Base-by-base conservation (phyloP, 2,797 vertebrate species). In the Crenichthys baileyi region DNA sequence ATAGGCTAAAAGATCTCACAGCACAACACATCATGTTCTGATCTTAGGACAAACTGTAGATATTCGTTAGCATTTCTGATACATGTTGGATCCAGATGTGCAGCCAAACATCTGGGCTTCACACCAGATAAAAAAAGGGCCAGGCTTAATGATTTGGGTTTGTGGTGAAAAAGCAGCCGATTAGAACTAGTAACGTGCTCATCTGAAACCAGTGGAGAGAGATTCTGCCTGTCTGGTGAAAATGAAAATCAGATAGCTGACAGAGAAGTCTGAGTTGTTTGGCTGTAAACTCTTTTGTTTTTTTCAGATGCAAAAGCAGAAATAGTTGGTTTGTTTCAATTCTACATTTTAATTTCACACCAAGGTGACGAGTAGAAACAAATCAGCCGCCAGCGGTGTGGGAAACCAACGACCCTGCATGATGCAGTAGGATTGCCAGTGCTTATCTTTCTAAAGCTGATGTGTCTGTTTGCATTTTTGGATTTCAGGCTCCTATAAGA, bases 401-500 rank as follows among this genome's bases (percentile, higher is more conserved):
- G 8, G 31, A 31, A 44, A 44, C 41, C 41, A 44, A 44, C 41
- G 4, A 6, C n/a, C n/a, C n/a, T n/a, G n/a, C n/a, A n/a, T n/a
- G n/a, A n/a, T n/a, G 4, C 41, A 6, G 41, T 44, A 9, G 41
- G 41, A 3, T 44, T 3, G 8, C 41, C 41, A 9, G 41, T 15
- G 5, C 13, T 26, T 26, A 2, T 36, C 48, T 31, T 39, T 11
- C 11, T 4, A 22, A 48, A 12, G 16, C 31, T 65, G 7, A 3
- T 76, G 0, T 31, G 24, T 46, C 16, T 24, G 16, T 60, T 36
- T 1, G 13, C 2, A 46, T 44, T 7, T 51, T 51, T 16, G 86
- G 2, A 0, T 89, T 85, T 16, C 76, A 96, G 96, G 96, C 5
- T 94, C 93, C 44, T 95, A 83, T 85, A 96, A 94, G 94, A 94